Evolutionary conservation across 1,140 invertebrate species (phyloP), one percentile per base, ranked within the genome.

Genomic region (Chironomus tepperi): DNA sequence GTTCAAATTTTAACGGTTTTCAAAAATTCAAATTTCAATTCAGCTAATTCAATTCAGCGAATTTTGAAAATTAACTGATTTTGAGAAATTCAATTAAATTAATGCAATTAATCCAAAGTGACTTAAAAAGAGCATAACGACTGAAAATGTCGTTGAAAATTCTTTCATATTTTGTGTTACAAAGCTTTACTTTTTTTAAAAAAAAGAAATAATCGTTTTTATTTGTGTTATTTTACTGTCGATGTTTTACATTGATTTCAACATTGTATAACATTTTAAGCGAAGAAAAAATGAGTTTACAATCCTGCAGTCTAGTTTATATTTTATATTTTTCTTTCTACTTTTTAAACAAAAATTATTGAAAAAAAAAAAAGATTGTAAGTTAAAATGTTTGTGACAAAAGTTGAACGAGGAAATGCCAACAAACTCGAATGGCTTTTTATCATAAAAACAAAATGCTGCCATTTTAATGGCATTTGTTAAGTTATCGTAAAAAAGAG

Each of bases 231-330:
- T n/a, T n/a, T 57, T 57, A n/a, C 47, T 57, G 47, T 57, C 47
- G 47, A 57, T 57, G 47, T 57, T 57, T 57, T 57, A 57, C 47
- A 57, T 57, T 57, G 47, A 57, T 57, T 57, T 57, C 47, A 57
- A 57, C 47, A 57, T 15, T 57, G 47, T 57, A 15, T 57, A 57
- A 57, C 47, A 57, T 57, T 57, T 57, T 57, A 57, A 57, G 12
- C 12, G 12, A 57, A 34, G 24, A 57, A 57, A n/a, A 57, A 57
- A 57, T 57, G n/a, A 57, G 47, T 57, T 34, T 34, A 34, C 47
- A 12, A 57, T 57, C 15, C 47, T 57, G 47, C 47, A 57, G 47
- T 57, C 47, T 57, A 57, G 12, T 57, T 57, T 34, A 2, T 34
- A 34, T 34, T 34, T 34, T 34, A 34, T 34, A 2, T 34, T 47